Percentiles rank a stretch among this genome's conserved stretches.
Conservation (phyloP, 1,140 invertebrate species). For the Calliopsis andreniformis region DNA sequence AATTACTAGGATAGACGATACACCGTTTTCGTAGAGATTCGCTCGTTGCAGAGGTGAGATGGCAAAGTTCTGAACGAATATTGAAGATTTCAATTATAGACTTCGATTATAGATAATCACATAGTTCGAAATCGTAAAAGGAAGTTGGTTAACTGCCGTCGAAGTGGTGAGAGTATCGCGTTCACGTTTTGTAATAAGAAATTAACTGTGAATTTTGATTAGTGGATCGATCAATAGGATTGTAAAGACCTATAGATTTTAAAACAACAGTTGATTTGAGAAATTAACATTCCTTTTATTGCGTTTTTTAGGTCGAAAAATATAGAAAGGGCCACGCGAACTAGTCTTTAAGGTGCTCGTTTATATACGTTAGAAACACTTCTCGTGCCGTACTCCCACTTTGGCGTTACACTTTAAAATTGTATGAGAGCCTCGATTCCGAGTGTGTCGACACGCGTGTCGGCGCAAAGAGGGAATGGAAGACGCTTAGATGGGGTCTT, state of each 20-base stretch:
- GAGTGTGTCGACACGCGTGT: constrained; percentile 73
- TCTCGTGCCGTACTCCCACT: constrained; percentile 45
- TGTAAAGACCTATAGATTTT: no score
- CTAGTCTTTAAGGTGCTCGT: background rate
- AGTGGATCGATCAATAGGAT: no score
- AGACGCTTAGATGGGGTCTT: constrained; percentile 67
- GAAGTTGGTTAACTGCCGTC: no score
- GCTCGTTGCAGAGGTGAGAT: background rate
- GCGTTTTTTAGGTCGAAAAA: background rate
- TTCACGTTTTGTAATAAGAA: no score
- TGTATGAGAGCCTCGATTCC: constrained; percentile 72
- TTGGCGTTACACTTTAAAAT: constrained; percentile 64
- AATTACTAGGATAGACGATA: constrained; percentile 1
- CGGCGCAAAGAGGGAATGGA: constrained; percentile 64
- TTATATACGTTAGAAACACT: constrained; percentile 6
- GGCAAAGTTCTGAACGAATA: background rate
- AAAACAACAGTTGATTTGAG: no score
- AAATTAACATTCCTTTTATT: background rate
- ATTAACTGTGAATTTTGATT: no score
- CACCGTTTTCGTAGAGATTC: background rate
- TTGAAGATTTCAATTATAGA: no score
- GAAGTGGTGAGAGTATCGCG: no score
- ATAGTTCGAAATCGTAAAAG: no score
- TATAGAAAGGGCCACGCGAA: background rate
- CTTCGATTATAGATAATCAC: no score